phyloP scores from a whole-genome alignment of 2,888 invertebrate genomes.

The Drosophila antonietae region DNA sequence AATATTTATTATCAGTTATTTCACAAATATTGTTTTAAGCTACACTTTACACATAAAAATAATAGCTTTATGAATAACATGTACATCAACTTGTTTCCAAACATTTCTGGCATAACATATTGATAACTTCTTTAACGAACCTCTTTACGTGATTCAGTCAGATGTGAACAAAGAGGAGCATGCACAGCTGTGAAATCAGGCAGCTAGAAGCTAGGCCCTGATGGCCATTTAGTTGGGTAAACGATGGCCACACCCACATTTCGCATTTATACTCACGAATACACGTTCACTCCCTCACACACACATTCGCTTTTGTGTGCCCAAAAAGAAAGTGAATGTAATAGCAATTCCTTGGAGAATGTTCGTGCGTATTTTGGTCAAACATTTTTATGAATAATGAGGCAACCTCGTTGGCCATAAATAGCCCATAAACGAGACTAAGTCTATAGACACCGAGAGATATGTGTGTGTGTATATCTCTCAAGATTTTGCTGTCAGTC shows the following conservation, averaged over 20 bases:
- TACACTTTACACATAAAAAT: not conserved
- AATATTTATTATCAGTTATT: too few species aligned
- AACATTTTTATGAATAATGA: slow-evolving; percentile 74
- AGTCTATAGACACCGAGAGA: slow-evolving; percentile 15
- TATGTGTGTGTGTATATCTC: slow-evolving; percentile 9
- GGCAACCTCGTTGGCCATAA: slow-evolving; percentile 63
- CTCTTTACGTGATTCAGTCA: slow-evolving; percentile 50
- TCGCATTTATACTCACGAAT: slow-evolving; percentile 50
- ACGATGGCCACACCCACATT: slow-evolving; percentile 41
- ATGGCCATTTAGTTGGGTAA: slow-evolving; percentile 51
- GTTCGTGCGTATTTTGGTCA: slow-evolving; percentile 47
- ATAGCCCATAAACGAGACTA: slow-evolving; percentile 62
- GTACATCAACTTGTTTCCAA: not conserved
- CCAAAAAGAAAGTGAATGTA: slow-evolving; percentile 16
- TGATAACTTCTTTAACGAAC: slow-evolving; percentile 43
- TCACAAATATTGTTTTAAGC: not conserved
- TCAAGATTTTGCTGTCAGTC: slow-evolving; percentile 25
- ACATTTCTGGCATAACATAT: slow-evolving; percentile 9
- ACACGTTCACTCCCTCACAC: slow-evolving; percentile 7
- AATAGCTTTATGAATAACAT: too few species aligned
- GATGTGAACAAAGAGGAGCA: slow-evolving; percentile 15
- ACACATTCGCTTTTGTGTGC: not conserved
- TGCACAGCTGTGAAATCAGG: slow-evolving; percentile 30
- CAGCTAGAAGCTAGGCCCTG: slow-evolving; percentile 24
- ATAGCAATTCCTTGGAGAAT: slow-evolving; percentile 42